Evolutionary conservation across 2,888 invertebrate species (phyloP).

Genomic region (Aricia artaxerxes): DNA sequence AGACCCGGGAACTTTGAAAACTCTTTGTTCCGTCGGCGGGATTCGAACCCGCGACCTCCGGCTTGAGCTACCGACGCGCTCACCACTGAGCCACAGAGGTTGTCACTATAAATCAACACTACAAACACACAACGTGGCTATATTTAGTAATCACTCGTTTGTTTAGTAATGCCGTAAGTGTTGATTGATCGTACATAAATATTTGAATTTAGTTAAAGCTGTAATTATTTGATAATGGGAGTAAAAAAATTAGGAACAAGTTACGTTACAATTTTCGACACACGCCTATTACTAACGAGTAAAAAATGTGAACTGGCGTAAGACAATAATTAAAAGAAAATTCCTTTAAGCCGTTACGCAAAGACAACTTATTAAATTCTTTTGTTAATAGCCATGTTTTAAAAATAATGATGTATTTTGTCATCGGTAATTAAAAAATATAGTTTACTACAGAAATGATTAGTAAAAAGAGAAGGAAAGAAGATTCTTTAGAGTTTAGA

Average conservation of each 20-base stretch:
- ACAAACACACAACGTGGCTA: no score
- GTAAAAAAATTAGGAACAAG: not conserved
- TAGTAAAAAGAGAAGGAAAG: not conserved
- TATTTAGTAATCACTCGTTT: no score
- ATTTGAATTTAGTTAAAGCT: not conserved
- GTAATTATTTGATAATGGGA: not conserved
- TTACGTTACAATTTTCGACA: conserved; percentile 7
- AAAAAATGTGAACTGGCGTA: conserved; percentile 4
- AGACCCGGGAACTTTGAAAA: no score
- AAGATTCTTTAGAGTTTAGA: no score
- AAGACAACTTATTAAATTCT: not conserved
- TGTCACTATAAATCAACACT: no score
- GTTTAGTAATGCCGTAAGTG: no score
- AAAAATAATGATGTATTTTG: not conserved
- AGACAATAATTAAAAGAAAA: conserved; percentile 3
- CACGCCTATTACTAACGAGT: conserved; percentile 3
- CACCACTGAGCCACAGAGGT: no score
- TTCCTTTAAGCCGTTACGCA: conserved; percentile 18
- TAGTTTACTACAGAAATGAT: not conserved
- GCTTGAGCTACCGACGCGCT: no score
- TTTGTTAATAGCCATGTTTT: not conserved
- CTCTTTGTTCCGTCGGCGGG: no score
- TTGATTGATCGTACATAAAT: not conserved
- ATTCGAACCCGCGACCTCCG: no score
- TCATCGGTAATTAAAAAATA: not conserved